Base-by-base conservation (phyloP, 2,888 invertebrate genomes). In the Campoplex capitator region DNA sequence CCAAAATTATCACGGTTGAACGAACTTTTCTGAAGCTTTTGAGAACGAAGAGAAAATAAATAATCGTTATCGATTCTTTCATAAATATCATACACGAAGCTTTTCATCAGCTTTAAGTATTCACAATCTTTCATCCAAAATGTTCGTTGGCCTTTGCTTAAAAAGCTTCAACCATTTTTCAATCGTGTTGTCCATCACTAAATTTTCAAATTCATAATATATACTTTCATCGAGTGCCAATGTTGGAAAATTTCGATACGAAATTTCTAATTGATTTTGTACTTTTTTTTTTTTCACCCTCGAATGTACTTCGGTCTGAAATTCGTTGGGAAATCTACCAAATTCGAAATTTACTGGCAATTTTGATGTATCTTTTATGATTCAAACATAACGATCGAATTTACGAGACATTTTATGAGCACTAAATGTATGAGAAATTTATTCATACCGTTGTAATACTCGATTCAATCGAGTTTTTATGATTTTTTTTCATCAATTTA, bases 91-190 rank as follows among this genome's bases (percentile, higher is more conserved):
- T 76, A 76, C 32, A n/a, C 56, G 51, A 16, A 42, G 65, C 76
- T 81, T 73, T 56, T 81, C 16, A 65, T 0, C 65, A 56, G 16
- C 76, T 85, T 67, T 3, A 48, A 58, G 9, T 48, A 67, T 51
- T 73, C 48, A 68, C 23, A 13, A 77, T 54, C 42, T 73, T 51
- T 58, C 51, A 76, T 80, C 76, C 42, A 28, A 23, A 62, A 76
- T 48, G 74, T 71, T 76, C 48, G 65, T 13, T 28, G 67, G n/a
- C 23, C 65, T 42, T 74, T 68, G 85, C 85, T 85, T 82, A 13
- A 76, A 62, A 51, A 78, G 77, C 85, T 85, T 82, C 18, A 74
- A 77, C 74, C 81, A 78, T 74, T 67, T 38, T 85, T 73, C 65
- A 23, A 18, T 73, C 76, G 67, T 85, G 28, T 32, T 73, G 18